Evolutionary conservation across 2,113 vertebrate species (phyloP).

Genomic region (Thomomys bottae): DNA sequence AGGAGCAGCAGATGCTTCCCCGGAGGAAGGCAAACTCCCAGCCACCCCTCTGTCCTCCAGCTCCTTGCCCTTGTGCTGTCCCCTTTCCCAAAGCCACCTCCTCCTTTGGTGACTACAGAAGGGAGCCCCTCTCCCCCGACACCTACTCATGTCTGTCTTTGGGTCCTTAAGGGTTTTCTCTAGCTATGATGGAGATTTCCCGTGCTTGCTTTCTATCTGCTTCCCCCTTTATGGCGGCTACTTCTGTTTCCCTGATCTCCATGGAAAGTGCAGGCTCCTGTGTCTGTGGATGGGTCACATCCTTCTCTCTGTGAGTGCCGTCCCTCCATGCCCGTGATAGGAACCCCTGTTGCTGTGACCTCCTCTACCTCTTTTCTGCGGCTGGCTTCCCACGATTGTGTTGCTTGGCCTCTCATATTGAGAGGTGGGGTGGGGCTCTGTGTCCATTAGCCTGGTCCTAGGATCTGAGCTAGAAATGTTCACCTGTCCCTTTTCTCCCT

Average conservation of each 20-base stretch:
- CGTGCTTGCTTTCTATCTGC: background rate
- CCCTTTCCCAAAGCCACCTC: background rate
- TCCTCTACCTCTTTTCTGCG: background rate
- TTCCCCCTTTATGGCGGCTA: background rate
- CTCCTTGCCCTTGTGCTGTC: background rate
- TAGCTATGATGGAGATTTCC: background rate
- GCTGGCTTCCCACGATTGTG: background rate
- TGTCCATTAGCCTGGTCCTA: background rate
- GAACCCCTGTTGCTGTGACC: background rate
- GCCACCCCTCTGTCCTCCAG: background rate
- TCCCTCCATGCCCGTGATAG: background rate
- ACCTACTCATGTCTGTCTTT: background rate
- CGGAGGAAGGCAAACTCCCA: slow-evolving; percentile 4
- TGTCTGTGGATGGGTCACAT: background rate
- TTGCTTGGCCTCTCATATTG: no score
- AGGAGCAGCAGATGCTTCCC: background rate
- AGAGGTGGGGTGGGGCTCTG: background rate
- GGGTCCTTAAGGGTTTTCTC: slow-evolving; percentile 6
- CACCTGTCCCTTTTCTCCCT: background rate
- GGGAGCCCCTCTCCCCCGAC: background rate
- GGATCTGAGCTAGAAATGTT: background rate
- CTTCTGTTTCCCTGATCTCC: background rate
- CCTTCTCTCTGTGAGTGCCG: background rate
- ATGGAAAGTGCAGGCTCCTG: background rate
- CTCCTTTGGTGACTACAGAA: background rate